phyloP scores from a whole-genome alignment of 1,140 invertebrate species.

The Stegodyphus mimosarum region DNA sequence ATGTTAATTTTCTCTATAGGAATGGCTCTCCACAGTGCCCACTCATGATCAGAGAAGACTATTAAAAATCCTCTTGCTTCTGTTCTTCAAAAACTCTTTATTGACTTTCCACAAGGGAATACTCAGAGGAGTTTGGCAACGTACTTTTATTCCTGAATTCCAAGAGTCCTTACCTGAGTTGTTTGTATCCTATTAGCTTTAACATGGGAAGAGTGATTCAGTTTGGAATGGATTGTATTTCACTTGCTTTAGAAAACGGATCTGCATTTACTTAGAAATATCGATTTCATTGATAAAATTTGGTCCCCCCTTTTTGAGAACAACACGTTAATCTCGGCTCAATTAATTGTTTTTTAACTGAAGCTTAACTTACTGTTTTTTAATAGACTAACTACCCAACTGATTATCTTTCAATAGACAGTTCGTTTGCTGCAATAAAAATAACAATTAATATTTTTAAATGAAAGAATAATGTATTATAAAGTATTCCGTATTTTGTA shows the following conservation, averaged over 20 bases:
- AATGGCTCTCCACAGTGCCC: constrained; percentile 25
- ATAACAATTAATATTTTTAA: no score
- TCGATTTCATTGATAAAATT: no score
- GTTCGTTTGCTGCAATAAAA: no score
- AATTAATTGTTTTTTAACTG: no score
- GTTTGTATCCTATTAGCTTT: constrained; percentile 45
- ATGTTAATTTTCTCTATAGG: constrained; percentile 24
- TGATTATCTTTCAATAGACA: no score
- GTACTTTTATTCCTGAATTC: constrained; percentile 19
- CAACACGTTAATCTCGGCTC: background rate
- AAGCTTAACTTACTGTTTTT: no score
- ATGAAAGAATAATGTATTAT: no score
- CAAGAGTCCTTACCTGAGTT: constrained; percentile 30
- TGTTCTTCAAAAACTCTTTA: constrained; percentile 13
- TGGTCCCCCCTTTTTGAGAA: background rate
- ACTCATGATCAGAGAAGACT: constrained; percentile 32
- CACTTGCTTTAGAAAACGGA: constrained; percentile 21
- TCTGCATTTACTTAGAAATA: constrained; percentile 17
- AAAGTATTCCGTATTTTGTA: no score
- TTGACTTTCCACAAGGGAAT: constrained; percentile 33
- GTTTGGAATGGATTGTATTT: background rate
- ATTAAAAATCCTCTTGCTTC: background rate
- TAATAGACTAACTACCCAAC: no score
- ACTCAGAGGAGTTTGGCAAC: constrained; percentile 51
- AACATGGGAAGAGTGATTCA: background rate